phyloP scores from a whole-genome alignment of 1,140 invertebrate species.

The Drosophila biarmipes region DNA sequence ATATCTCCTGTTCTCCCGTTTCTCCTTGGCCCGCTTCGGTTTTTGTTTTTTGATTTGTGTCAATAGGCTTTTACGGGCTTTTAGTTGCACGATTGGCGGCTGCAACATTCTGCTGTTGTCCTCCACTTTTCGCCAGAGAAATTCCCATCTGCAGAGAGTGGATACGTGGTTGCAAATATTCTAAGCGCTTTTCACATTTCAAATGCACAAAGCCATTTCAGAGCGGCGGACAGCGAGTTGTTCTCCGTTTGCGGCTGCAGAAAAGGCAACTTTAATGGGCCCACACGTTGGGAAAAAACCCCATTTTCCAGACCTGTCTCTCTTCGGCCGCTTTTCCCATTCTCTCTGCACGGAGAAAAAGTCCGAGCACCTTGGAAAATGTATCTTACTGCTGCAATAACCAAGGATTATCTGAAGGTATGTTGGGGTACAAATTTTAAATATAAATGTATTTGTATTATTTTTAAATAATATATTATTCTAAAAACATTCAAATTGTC shows the following conservation, averaged over 20 bases:
- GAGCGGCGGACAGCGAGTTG: slow-evolving; percentile 4
- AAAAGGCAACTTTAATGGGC: slow-evolving; percentile 33
- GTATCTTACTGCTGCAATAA: not conserved
- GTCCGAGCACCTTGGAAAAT: not conserved
- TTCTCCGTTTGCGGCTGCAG: slow-evolving; percentile 11
- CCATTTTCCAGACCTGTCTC: not conserved
- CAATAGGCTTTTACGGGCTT: slow-evolving; percentile 69
- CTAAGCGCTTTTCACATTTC: slow-evolving; percentile 10
- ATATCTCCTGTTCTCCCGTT: slow-evolving; percentile 1
- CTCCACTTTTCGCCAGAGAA: slow-evolving; percentile 1
- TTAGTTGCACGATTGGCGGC: slow-evolving; percentile 59
- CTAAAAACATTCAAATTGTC: too few relatives aligned
- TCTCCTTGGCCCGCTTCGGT: not conserved
- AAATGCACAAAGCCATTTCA: slow-evolving; percentile 35
- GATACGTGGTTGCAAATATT: not conserved
- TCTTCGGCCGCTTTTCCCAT: not conserved
- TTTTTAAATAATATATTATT: too few relatives aligned
- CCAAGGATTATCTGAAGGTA: too few relatives aligned
- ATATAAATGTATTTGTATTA: too few relatives aligned
- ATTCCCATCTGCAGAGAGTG: not conserved
- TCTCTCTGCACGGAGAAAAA: not conserved
- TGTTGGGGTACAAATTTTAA: too few relatives aligned
- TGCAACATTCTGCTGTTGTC: too few relatives aligned
- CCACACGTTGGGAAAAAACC: slow-evolving; percentile 15
- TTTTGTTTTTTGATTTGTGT: slow-evolving; percentile 60